Conservation (phyloP, 2,888 invertebrate genomes). For the Dorcus parallelipipedus region DNA sequence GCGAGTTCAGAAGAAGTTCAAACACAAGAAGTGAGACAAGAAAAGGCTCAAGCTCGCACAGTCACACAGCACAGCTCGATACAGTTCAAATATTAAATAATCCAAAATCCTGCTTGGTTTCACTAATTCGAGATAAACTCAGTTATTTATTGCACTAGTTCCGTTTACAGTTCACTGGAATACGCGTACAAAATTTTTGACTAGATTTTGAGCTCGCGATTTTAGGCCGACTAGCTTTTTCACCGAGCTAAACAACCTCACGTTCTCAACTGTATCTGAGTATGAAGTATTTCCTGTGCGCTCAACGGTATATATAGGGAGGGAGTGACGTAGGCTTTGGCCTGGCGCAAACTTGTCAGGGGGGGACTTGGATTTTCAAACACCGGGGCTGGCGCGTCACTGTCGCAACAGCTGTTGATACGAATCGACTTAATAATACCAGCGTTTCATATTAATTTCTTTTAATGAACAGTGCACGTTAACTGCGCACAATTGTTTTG, state of each 20-base stretch:
- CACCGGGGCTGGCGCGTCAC: conserved; percentile 26
- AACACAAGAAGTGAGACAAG: neutral
- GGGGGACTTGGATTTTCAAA: conserved; percentile 20
- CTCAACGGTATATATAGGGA: conserved; percentile 21
- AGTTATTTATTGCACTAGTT: neutral
- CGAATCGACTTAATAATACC: conserved; percentile 4
- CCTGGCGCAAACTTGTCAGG: conserved; percentile 17
- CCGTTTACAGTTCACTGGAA: neutral
- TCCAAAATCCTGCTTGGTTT: neutral
- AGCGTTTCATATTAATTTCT: too few relatives aligned
- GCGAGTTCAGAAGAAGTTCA: conserved; percentile 26
- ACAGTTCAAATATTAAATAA: neutral
- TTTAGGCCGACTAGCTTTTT: conserved; percentile 35
- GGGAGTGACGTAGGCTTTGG: conserved; percentile 22
- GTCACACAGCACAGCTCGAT: neutral
- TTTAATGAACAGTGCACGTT: too few relatives aligned
- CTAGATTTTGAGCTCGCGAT: conserved; percentile 9
- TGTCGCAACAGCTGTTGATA: conserved; percentile 26
- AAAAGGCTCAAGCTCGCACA: neutral
- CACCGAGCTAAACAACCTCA: conserved; percentile 36
- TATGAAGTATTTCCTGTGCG: conserved; percentile 30
- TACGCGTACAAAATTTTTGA: conserved; percentile 2
- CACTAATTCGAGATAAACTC: neutral
- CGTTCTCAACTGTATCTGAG: conserved; percentile 18
- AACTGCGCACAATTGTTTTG: too few relatives aligned